Conservation (phyloP, 1,140 invertebrate genomes). For the Oryzaephilus surinamensis region DNA sequence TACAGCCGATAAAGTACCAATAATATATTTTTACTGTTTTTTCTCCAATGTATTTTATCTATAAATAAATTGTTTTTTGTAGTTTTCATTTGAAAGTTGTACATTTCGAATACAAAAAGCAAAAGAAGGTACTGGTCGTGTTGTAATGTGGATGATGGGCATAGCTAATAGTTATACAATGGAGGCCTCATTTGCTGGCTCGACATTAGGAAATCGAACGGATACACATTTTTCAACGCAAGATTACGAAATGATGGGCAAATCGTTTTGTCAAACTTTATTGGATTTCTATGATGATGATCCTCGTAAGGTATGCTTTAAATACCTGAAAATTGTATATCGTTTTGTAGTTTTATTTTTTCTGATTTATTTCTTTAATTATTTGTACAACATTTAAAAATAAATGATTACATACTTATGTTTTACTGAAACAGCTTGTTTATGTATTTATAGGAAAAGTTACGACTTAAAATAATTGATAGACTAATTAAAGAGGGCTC, state of each 20-base stretch:
- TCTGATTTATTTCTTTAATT: constrained; percentile 5
- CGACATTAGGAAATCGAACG: constrained; percentile 62
- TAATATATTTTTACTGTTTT: no score
- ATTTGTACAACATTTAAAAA: not conserved
- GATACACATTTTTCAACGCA: constrained; percentile 77
- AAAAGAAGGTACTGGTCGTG: constrained; percentile 86
- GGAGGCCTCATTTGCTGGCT: constrained; percentile 88
- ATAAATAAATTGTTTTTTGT: constrained; percentile 29
- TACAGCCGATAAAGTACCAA: constrained; percentile 77
- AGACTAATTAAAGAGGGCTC: constrained; percentile 72
- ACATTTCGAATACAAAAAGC: constrained; percentile 86
- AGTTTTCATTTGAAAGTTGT: constrained; percentile 90
- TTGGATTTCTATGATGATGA: constrained; percentile 84
- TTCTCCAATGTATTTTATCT: no score
- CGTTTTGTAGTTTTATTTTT: constrained; percentile 4
- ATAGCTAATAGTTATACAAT: constrained; percentile 89
- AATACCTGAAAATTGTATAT: no score
- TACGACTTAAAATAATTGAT: constrained; percentile 67
- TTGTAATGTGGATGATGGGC: constrained; percentile 90
- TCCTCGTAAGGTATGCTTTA: constrained; percentile 71
- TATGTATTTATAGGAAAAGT: constrained; percentile 51
- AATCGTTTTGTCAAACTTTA: constrained; percentile 84
- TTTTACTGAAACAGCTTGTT: no score
- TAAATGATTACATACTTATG: not conserved
- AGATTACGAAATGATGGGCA: constrained; percentile 74